A percentile compares a stretch with the other conserved stretches of the same genome.
Evolutionary conservation across 1,140 invertebrate genomes (phyloP).

Genomic region (Drosophila eugracilis): DNA sequence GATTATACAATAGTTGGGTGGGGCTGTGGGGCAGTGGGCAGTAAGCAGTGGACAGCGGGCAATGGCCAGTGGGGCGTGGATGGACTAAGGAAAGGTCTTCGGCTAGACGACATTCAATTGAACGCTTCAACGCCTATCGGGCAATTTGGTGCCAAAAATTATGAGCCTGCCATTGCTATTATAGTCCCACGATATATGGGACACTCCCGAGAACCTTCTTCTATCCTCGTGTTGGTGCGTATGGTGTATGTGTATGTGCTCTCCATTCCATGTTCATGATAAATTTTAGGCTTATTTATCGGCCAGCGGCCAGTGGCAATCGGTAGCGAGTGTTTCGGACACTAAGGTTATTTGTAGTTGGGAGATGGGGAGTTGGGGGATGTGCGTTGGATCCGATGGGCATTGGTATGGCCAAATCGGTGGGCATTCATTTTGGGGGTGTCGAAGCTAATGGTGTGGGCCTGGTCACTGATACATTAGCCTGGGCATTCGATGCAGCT

Average conservation of each 20-base stretch:
- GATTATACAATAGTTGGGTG: slow-evolving; percentile 76
- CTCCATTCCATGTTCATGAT: slow-evolving; percentile 76
- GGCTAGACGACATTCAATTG: slow-evolving; percentile 75
- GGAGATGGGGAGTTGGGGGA: background rate
- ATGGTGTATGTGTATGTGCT: slow-evolving; percentile 18
- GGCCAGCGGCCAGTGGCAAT: slow-evolving; percentile 58
- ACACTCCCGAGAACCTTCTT: slow-evolving; percentile 11
- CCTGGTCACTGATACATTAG: slow-evolving; percentile 67
- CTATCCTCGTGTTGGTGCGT: too few relatives aligned
- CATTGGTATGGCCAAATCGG: background rate
- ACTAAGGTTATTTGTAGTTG: slow-evolving; percentile 67
- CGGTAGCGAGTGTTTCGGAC: slow-evolving; percentile 53
- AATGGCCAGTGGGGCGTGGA: too few relatives aligned
- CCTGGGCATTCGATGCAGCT: slow-evolving; percentile 51
- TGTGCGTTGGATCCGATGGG: too few relatives aligned
- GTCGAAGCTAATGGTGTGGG: slow-evolving; percentile 65
- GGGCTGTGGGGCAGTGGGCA: background rate
- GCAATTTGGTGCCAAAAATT: slow-evolving; percentile 81
- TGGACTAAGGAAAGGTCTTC: slow-evolving; percentile 40
- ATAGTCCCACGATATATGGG: slow-evolving; percentile 75
- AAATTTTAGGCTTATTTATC: slow-evolving; percentile 81
- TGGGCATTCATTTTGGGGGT: slow-evolving; percentile 28
- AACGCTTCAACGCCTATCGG: slow-evolving; percentile 83
- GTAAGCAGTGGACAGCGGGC: too few relatives aligned
- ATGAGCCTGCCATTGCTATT: slow-evolving; percentile 73